Evolutionary conservation across 2,888 invertebrate species (phyloP).

Genomic region (Steinernema carpocapsae): DNA sequence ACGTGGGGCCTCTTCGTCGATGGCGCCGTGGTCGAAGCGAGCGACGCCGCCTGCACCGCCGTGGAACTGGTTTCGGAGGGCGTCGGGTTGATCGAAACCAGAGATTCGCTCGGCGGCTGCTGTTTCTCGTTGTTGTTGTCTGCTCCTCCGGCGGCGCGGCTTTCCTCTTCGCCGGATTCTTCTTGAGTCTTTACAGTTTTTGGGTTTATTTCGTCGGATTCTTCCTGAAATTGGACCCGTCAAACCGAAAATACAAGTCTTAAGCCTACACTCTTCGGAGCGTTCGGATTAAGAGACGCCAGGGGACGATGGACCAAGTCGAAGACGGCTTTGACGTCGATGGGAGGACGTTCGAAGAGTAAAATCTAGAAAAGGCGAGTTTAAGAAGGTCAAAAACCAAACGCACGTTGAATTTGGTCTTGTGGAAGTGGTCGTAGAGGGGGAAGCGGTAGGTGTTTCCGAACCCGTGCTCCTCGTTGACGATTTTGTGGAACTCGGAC

Average conservation of each 20-base stretch:
- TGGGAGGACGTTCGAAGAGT: not conserved
- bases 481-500: not conserved
- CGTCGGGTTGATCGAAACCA: not conserved
- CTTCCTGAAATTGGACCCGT: too few species aligned
- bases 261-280: too few species aligned
- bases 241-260: too few species aligned
- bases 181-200: too few species aligned
- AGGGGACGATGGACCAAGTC: not conserved
- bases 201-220: too few species aligned
- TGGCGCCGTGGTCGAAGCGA: not conserved
- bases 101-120: too few species aligned
- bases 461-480: not conserved
- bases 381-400: not conserved
- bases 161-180: too few species aligned
- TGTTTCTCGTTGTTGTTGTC: too few species aligned
- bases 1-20: not conserved
- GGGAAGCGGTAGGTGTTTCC: not conserved
- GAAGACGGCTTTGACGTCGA: not conserved
- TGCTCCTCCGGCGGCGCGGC: too few species aligned
- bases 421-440: slow-evolving; percentile 8
- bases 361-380: not conserved
- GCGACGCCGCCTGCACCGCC: not conserved
- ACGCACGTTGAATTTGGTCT: slow-evolving; percentile 18
- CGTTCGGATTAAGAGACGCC: too few species aligned
- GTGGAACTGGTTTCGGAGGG: not conserved